A percentile compares a stretch with the other conserved stretches of the same genome.
phyloP scores from a whole-genome alignment of 2,888 invertebrate species.

The Siphlonurus alternatus region DNA sequence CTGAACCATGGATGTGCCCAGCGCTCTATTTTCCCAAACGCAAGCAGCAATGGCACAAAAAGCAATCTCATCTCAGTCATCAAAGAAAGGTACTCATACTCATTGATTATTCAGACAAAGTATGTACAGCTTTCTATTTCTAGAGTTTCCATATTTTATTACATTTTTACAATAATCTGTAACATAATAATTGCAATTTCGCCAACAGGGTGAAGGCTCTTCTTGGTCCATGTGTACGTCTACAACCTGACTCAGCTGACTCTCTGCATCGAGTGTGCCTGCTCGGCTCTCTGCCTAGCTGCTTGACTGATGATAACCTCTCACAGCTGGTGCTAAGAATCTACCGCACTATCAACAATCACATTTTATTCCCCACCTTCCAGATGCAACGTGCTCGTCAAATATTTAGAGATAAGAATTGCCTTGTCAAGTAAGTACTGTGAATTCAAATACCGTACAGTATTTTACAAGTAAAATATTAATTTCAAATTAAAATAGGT shows the following conservation, averaged over 20 bases:
- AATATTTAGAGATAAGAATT: background rate
- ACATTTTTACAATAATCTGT: too few relatives aligned
- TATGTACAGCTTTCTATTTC: too few relatives aligned
- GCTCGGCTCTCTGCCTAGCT: background rate
- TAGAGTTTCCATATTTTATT: too few relatives aligned
- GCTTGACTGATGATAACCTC: background rate
- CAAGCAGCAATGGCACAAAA: background rate
- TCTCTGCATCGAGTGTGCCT: background rate
- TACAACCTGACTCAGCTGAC: background rate
- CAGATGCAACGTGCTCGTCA: background rate
- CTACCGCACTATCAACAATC: background rate
- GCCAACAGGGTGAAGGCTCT: background rate
- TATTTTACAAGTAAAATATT: too few relatives aligned
- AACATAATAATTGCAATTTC: too few relatives aligned
- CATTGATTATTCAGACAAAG: too few relatives aligned
- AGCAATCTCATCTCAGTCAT: background rate
- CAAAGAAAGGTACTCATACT: background rate
- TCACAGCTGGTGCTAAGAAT: background rate
- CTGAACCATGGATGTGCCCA: constrained; percentile 7
- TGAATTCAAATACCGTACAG: background rate
- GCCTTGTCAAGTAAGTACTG: background rate
- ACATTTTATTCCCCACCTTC: background rate
- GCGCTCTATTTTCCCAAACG: background rate
- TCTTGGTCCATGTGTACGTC: background rate
- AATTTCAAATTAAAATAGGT: background rate